A percentile compares a stretch with the other conserved stretches of the same genome.
Conservation (phyloP, 2,113 vertebrate genomes). For the Hydrochoerus hydrochaeris region DNA sequence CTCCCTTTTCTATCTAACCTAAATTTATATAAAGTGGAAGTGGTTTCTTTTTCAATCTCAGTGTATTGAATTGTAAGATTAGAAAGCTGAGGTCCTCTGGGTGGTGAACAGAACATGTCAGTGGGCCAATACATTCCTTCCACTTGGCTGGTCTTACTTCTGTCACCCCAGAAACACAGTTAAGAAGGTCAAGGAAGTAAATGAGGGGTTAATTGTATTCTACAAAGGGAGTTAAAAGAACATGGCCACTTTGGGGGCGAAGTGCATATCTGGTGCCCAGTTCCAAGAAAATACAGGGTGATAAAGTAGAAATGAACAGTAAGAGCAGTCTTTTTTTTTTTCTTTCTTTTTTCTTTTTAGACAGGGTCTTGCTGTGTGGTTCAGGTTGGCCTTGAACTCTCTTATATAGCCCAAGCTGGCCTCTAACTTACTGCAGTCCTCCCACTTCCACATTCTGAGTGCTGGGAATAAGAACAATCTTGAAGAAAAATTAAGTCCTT, state of each 20-base stretch:
- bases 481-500: background rate
- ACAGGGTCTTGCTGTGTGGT: background rate
- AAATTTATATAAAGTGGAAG: background rate
- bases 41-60: background rate
- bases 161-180: background rate
- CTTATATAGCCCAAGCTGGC: background rate
- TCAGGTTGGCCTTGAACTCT: background rate
- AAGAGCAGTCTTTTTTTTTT: background rate
- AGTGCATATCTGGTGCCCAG: background rate
- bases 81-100: background rate
- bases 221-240: background rate
- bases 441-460: background rate
- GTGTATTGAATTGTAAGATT: background rate
- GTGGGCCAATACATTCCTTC: background rate
- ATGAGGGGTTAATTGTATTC: background rate
- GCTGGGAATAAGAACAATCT: background rate
- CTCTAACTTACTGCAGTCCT: background rate
- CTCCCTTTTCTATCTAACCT: background rate
- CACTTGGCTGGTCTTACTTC: background rate
- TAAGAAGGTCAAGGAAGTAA: background rate
- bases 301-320: background rate
- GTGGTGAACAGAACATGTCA: background rate
- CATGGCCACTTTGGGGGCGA: background rate
- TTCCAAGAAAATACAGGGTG: background rate
- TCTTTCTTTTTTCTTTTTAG: too few relatives aligned